Base-by-base conservation (phyloP, 2,888 invertebrate genomes). In the Drosophila prolongata region DNA sequence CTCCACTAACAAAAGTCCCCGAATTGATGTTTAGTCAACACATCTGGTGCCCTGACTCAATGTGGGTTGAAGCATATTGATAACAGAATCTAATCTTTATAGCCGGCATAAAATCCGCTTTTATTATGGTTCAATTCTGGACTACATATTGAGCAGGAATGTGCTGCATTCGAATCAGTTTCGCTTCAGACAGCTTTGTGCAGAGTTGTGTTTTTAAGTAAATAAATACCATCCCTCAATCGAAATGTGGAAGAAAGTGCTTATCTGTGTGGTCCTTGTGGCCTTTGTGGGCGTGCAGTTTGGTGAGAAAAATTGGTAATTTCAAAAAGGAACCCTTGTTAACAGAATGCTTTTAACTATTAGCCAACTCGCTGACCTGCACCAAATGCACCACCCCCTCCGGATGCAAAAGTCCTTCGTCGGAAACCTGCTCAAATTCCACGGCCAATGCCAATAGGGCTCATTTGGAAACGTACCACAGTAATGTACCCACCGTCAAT, bases 201-300 rank as follows among this genome's bases (percentile, higher is more conserved):
- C 14, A 37, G 2, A 42, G 49, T 49, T 13, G 38, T n/a, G 34
- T 6, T 24, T 14, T 2, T 54, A 37, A 35, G 10, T 16, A 3
- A 49, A 27, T 14, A 56, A 42, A 24, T 3, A 24, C n/a, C 6
- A 16, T 35, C 14, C 14, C 4, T 10, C 27, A 0, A 49, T 42
- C 27, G 4, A 59, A 16, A 89, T 89, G 90, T 82, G 68, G 71
- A 76, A 47, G 52, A 79, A 82, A 61, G 16, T 73, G 5, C 65
- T 74, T 50, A 59, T 78, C 50, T 67, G 65, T 54, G 27, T 72
- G 3, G 64, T 76, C n/a, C 49, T 80, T 6, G 62, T 78, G 43
- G 69, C 70, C 5, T 71, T 82, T 57, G 47, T 78, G 9, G 64
- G 61, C n/a, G 34, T 78, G 9, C 77, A 79, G 53, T 49, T 80